Conservation (phyloP, 2,113 vertebrate species). For the Hemichromis elongatus region DNA sequence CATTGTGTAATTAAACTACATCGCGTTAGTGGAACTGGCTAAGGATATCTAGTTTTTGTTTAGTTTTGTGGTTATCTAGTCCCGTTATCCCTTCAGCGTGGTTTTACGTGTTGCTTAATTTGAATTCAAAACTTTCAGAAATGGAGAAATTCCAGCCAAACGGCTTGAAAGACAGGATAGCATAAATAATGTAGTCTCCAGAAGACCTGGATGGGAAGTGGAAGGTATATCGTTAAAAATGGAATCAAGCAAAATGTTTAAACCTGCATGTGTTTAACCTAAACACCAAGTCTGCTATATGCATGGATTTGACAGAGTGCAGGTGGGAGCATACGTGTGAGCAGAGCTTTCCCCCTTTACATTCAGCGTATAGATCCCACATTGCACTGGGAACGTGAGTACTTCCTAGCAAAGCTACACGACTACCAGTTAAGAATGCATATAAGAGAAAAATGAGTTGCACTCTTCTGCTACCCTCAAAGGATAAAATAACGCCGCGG, state of each 20-base stretch:
- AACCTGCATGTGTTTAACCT: neutral
- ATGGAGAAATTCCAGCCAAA: neutral
- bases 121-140: neutral
- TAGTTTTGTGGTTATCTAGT: neutral
- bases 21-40: neutral
- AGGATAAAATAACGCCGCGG: neutral
- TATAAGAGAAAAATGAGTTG: neutral
- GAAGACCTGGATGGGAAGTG: neutral
- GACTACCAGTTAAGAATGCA: neutral
- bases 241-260: neutral
- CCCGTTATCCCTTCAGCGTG: neutral
- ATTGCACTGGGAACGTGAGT: neutral
- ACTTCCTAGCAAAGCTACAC: neutral
- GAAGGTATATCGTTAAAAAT: neutral
- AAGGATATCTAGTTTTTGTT: neutral
- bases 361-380: neutral
- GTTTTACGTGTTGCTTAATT: neutral
- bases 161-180: rapidly evolving
- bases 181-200: neutral
- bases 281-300: neutral
- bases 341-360: neutral
- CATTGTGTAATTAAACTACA: neutral
- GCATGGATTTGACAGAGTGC: neutral
- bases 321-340: neutral
- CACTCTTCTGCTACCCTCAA: neutral